phyloP scores from a whole-genome alignment of 2,888 invertebrate genomes.

The Bruchidius siliquastri region DNA sequence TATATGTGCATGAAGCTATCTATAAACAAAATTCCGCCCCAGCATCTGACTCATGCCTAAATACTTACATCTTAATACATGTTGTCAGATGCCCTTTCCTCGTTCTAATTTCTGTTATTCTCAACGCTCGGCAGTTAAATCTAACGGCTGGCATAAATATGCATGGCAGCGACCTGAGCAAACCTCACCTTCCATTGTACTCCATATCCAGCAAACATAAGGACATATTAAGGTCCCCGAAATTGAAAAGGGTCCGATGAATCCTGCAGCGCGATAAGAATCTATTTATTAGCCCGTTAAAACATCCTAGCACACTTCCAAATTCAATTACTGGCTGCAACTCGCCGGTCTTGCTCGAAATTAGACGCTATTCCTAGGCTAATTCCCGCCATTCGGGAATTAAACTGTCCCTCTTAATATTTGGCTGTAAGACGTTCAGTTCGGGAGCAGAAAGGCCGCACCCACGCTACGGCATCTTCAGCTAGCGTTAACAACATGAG shows the following conservation, averaged over 20 bases:
- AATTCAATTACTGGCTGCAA: slow-evolving; percentile 41
- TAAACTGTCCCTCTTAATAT: slow-evolving; percentile 29
- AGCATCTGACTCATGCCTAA: too few relatives aligned
- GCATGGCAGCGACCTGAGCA: not conserved
- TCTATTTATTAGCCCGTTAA: slow-evolving; percentile 38
- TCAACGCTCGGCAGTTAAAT: not conserved
- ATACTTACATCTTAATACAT: too few relatives aligned
- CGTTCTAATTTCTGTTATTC: not conserved
- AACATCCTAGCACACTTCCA: slow-evolving; percentile 37
- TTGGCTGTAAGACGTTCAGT: not conserved
- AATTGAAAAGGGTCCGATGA: slow-evolving; percentile 23
- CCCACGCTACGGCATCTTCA: not conserved
- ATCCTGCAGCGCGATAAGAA: slow-evolving; percentile 34
- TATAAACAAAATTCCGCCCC: too few relatives aligned
- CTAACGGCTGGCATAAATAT: not conserved
- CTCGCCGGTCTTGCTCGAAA: slow-evolving; percentile 37
- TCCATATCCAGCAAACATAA: not conserved
- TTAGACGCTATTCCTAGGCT: slow-evolving; percentile 41
- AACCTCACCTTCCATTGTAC: not conserved
- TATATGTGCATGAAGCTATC: too few relatives aligned
- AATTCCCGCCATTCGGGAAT: slow-evolving; percentile 32
- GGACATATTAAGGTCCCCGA: slow-evolving; percentile 1
- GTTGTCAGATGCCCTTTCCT: not conserved
- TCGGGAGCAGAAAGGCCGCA: not conserved
- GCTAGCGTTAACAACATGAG: not conserved